These are phyloP conservation scores for Acanthoscelides obtectus DNA, from an alignment of 2,888 invertebrate species.

Conservation along the genomic window DNA sequence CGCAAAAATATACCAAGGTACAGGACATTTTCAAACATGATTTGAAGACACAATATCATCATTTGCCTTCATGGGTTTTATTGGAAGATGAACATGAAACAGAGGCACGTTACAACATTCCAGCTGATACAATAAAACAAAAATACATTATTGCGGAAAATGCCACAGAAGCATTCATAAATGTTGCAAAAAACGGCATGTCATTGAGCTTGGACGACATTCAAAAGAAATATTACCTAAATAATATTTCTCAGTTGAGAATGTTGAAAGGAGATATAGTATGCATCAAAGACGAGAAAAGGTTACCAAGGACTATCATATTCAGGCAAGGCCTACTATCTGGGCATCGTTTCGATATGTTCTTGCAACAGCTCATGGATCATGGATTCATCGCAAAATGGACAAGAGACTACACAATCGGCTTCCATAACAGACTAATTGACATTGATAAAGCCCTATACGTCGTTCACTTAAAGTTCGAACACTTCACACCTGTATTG, in stretches of 20 bases:
- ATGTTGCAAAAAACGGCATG: neutral
- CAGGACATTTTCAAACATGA: neutral
- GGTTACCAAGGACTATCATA: neutral
- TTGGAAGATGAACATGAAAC: neutral
- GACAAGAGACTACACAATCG: neutral
- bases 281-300: neutral
- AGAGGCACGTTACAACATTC: neutral
- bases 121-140: neutral
- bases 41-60: neutral
- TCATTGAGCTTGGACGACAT: neutral
- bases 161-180: neutral
- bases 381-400: neutral
- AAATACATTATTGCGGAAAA: neutral
- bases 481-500: neutral
- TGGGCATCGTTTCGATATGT: neutral
- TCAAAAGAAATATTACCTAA: neutral
- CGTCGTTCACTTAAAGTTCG: neutral
- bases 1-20: neutral
- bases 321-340: neutral
- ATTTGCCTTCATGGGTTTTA: too few relatives aligned
- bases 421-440: neutral
- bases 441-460: neutral
- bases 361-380: neutral
- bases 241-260: neutral
- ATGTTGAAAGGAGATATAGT: neutral